Conservation (phyloP, 2,797 vertebrate species). For the Xyrichtys novacula region DNA sequence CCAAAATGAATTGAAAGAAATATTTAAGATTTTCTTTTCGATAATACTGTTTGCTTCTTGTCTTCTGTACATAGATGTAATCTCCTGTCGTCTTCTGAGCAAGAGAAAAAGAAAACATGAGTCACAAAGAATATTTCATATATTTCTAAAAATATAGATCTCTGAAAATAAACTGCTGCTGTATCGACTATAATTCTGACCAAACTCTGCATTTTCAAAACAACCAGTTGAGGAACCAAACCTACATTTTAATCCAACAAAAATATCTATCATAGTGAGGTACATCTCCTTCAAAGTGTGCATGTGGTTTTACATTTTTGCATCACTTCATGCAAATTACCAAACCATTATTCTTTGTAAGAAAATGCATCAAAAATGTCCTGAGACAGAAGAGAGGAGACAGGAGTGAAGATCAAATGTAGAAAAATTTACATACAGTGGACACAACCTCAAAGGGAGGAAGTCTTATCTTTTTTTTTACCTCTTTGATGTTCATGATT, state of each 20-base stretch:
- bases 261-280: too few relatives aligned
- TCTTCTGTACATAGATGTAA: background rate
- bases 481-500: conserved; percentile 52
- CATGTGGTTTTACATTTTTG: background rate
- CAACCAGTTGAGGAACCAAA: background rate
- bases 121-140: background rate
- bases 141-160: too few relatives aligned
- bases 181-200: background rate
- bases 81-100: too few relatives aligned
- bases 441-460: conserved; percentile 36
- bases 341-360: too few relatives aligned
- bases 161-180: background rate
- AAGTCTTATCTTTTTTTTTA: conserved; percentile 21
- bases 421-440: conserved; percentile 29
- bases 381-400: conserved; percentile 25
- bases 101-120: too few relatives aligned
- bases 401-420: conserved; percentile 10
- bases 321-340: background rate
- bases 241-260: background rate
- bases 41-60: background rate
- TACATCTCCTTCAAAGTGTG: background rate
- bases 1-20: background rate
- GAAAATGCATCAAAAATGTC: conserved; percentile 4
- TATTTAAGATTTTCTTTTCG: background rate
- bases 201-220: background rate